These are phyloP conservation scores for Lithophane semibrunnea DNA, from an alignment of 2,888 invertebrate genomes.

Conservation along the genomic window DNA sequence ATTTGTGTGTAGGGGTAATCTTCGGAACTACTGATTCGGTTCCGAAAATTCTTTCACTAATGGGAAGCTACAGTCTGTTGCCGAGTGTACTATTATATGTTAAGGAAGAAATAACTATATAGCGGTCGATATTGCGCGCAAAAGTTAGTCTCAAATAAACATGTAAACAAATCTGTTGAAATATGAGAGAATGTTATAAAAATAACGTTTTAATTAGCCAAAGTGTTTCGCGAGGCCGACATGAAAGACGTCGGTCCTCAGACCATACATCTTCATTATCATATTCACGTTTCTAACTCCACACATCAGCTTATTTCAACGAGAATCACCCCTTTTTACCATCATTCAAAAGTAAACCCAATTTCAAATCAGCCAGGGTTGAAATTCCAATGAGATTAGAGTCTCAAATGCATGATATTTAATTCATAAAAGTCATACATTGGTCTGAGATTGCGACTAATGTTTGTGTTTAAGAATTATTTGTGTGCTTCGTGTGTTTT, in stretches of 20 bases:
- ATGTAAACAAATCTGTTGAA: background rate
- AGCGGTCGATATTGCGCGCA: too few relatives aligned
- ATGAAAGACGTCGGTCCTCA: slow-evolving; percentile 20
- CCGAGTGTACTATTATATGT: too few relatives aligned
- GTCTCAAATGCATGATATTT: slow-evolving; percentile 49
- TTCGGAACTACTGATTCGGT: too few relatives aligned
- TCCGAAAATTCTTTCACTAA: too few relatives aligned
- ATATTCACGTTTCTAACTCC: slow-evolving; percentile 45
- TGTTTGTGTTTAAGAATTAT: slow-evolving; percentile 53
- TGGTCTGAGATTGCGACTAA: slow-evolving; percentile 52
- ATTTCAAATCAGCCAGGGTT: fast-evolving
- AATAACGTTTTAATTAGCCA: slow-evolving; percentile 30
- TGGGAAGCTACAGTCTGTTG: too few relatives aligned
- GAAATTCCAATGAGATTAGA: background rate
- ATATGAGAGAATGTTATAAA: background rate
- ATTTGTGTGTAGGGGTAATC: too few relatives aligned
- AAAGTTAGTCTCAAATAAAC: background rate
- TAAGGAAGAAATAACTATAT: too few relatives aligned
- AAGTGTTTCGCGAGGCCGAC: slow-evolving; percentile 20
- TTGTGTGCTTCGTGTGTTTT: slow-evolving; percentile 52
- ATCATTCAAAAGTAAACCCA: slow-evolving; percentile 14
- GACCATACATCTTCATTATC: slow-evolving; percentile 41
- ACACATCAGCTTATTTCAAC: slow-evolving; percentile 32
- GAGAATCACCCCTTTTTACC: background rate
- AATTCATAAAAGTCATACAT: slow-evolving; percentile 60